Evolutionary conservation across 2,888 invertebrate genomes (phyloP).

Genomic region (Cheilosia grossa): DNA sequence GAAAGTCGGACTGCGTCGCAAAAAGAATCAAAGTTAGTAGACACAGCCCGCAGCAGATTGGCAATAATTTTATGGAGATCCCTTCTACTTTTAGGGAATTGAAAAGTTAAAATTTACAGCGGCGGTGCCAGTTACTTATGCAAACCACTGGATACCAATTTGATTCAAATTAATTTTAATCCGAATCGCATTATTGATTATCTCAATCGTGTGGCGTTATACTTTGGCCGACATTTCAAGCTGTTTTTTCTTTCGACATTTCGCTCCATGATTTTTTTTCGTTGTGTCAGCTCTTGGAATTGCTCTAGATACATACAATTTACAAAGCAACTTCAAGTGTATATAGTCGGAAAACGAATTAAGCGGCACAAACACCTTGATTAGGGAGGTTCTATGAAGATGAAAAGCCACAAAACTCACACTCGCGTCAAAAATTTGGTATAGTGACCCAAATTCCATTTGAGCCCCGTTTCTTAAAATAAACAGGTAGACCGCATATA

Average conservation of each 20-base stretch:
- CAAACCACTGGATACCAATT: not conserved
- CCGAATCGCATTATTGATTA: slow-evolving; percentile 19
- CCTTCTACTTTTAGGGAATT: not conserved
- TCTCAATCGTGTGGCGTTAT: not conserved
- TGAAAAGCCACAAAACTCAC: too few relatives aligned
- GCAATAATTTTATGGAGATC: not conserved
- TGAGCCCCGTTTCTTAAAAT: too few relatives aligned
- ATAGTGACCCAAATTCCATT: too few relatives aligned
- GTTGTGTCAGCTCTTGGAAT: too few relatives aligned
- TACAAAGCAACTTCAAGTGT: too few relatives aligned
- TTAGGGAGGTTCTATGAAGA: too few relatives aligned
- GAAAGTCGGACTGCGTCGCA: slow-evolving; percentile 21
- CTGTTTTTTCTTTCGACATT: slow-evolving; percentile 36
- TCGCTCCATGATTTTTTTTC: not conserved
- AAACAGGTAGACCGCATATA: too few relatives aligned
- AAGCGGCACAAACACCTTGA: too few relatives aligned
- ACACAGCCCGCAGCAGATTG: not conserved
- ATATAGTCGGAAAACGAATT: too few relatives aligned
- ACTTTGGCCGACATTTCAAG: slow-evolving; percentile 23
- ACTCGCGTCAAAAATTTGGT: too few relatives aligned
- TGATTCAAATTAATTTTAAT: slow-evolving; percentile 11
- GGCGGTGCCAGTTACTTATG: slow-evolving; percentile 1
- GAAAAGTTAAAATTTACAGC: not conserved
- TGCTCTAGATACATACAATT: too few relatives aligned
- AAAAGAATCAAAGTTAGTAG: slow-evolving; percentile 1